Evolutionary conservation across 2,888 invertebrate species (phyloP).

Genomic region (Caenorhabditis sp.): DNA sequence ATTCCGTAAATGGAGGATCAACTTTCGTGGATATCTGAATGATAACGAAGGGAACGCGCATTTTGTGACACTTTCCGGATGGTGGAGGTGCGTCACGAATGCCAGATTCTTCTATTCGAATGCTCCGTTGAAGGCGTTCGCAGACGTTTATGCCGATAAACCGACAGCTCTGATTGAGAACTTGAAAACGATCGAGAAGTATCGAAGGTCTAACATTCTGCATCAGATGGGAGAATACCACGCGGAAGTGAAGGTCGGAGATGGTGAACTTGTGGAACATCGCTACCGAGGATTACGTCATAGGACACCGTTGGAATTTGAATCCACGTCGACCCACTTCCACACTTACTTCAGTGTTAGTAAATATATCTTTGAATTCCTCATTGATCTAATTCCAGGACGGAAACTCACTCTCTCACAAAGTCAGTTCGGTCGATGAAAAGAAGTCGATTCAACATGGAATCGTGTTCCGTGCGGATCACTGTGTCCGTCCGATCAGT

Average conservation of each 20-base stretch:
- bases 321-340: constrained; percentile 23
- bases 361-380: not conserved
- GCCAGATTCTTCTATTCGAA: constrained; percentile 62
- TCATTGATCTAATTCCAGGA: constrained; percentile 19
- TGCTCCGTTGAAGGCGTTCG: constrained; percentile 11
- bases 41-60: constrained; percentile 18
- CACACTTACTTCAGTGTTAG: constrained; percentile 37
- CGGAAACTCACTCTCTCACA: constrained; percentile 37
- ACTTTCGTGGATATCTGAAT: constrained; percentile 65
- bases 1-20: constrained; percentile 68
- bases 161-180: constrained; percentile 28
- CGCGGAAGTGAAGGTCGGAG: constrained; percentile 41
- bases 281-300: constrained; percentile 43
- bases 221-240: constrained; percentile 55
- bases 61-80: constrained; percentile 60
- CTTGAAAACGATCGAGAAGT: constrained; percentile 24
- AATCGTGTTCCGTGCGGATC: constrained; percentile 40
- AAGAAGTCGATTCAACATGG: constrained; percentile 23
- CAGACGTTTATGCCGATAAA: constrained; percentile 22
- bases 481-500: constrained; percentile 31
- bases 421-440: not conserved
- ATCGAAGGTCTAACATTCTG: constrained; percentile 21
- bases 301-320: constrained; percentile 9
- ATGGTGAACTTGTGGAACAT: constrained; percentile 14
- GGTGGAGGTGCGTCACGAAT: constrained; percentile 66